These are phyloP conservation scores for Hippoglossus stenolepis DNA, from an alignment of 2,113 vertebrate genomes.

Conservation along the genomic window DNA sequence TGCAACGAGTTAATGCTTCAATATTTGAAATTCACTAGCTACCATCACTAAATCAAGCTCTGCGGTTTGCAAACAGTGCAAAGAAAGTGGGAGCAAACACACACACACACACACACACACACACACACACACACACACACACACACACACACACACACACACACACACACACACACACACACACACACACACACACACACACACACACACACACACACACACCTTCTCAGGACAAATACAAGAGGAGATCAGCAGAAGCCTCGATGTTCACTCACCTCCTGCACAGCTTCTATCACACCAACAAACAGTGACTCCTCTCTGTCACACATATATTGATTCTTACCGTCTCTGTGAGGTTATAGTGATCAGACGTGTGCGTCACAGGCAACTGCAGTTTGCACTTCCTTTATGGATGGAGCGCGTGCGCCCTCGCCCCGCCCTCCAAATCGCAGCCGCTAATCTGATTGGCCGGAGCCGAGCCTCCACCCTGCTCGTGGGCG, in stretches of 20 bases:
- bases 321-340: not conserved
- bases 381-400: not conserved
- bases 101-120: too few relatives aligned
- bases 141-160: too few relatives aligned
- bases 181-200: too few relatives aligned
- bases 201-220: too few relatives aligned
- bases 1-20: too few relatives aligned
- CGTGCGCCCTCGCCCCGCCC: slow-evolving; percentile 77
- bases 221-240: not conserved
- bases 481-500: slow-evolving; percentile 75
- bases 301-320: fast-evolving
- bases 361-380: not conserved
- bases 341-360: slow-evolving; percentile 43
- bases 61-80: too few relatives aligned
- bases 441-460: slow-evolving; percentile 65
- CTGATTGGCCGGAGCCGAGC: slow-evolving; percentile 83
- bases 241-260: not conserved
- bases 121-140: too few relatives aligned
- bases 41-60: too few relatives aligned
- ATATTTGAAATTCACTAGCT: too few relatives aligned
- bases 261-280: not conserved
- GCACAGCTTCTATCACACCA: not conserved
- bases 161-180: too few relatives aligned
- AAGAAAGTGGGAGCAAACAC: too few relatives aligned
- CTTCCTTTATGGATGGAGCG: slow-evolving; percentile 70